A percentile compares a stretch with the other conserved stretches of the same genome.
These are phyloP conservation scores for Sesia apiformis DNA, from an alignment of 2,888 invertebrate species.

Conservation along the genomic window DNA sequence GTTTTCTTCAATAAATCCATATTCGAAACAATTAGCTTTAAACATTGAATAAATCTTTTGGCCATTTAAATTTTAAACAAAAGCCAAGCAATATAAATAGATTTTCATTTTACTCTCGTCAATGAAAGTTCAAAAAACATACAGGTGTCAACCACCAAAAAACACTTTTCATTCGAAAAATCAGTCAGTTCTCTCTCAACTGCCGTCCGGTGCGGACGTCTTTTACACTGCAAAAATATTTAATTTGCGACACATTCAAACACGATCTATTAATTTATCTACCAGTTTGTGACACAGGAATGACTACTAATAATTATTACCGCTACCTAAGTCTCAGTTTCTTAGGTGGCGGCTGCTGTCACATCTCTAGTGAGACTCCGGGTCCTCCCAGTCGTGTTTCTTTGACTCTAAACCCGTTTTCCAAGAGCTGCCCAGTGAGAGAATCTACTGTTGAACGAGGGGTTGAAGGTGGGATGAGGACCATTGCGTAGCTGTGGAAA, in stretches of 20 bases:
- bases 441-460: conserved; percentile 42
- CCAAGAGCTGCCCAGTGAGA: conserved; percentile 53
- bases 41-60: too few relatives aligned
- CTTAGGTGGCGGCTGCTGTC: conserved; percentile 27
- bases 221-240: not conserved
- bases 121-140: too few relatives aligned
- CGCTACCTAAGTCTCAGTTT: conserved; percentile 11
- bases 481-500: conserved; percentile 47
- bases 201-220: not conserved
- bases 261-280: not conserved
- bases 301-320: not conserved
- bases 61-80: too few relatives aligned
- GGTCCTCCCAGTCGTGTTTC: conserved; percentile 75
- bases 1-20: too few relatives aligned
- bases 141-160: not conserved
- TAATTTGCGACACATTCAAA: not conserved
- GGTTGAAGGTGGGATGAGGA: conserved; percentile 52
- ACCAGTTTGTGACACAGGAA: not conserved
- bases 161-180: not conserved
- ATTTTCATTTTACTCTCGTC: too few relatives aligned
- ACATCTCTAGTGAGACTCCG: conserved; percentile 72
- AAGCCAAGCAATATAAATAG: too few relatives aligned
- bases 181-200: not conserved
- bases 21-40: too few relatives aligned
- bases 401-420: conserved; percentile 68